Evolutionary conservation across 2,888 invertebrate species (phyloP).

Genomic region (Onchidella celtica): DNA sequence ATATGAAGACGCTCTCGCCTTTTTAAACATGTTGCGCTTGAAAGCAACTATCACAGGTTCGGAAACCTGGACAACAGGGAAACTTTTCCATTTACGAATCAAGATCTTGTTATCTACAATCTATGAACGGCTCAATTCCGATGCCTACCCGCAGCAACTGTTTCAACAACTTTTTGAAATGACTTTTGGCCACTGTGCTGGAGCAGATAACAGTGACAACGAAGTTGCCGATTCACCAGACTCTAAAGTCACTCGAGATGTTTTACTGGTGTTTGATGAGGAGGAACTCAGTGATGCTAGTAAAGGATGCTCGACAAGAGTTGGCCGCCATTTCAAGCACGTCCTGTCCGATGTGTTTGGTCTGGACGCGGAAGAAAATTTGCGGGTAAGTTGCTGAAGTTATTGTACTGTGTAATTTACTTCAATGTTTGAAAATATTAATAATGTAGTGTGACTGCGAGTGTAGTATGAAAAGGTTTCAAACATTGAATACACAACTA

Average conservation of each 20-base stretch:
- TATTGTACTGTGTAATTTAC: not conserved
- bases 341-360: not conserved
- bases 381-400: not conserved
- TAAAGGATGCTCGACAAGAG: not conserved
- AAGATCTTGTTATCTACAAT: not conserved
- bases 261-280: not conserved
- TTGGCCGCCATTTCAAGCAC: not conserved
- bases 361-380: constrained; percentile 1
- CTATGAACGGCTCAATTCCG: not conserved
- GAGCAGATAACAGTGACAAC: not conserved
- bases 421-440: not conserved
- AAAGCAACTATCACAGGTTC: not conserved
- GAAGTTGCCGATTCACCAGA: not conserved
- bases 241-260: not conserved
- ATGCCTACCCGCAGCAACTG: not conserved
- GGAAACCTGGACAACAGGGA: not conserved
- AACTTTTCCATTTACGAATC: not conserved
- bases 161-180: constrained; percentile 22
- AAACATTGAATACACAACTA: not conserved
- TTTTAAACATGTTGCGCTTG: not conserved
- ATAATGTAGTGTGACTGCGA: no score
- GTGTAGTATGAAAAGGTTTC: no score
- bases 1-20: constrained; percentile 21
- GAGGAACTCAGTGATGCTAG: not conserved
- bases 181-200: not conserved